Conservation (phyloP, 1,140 invertebrate genomes). For the Conus ventricosus region DNA sequence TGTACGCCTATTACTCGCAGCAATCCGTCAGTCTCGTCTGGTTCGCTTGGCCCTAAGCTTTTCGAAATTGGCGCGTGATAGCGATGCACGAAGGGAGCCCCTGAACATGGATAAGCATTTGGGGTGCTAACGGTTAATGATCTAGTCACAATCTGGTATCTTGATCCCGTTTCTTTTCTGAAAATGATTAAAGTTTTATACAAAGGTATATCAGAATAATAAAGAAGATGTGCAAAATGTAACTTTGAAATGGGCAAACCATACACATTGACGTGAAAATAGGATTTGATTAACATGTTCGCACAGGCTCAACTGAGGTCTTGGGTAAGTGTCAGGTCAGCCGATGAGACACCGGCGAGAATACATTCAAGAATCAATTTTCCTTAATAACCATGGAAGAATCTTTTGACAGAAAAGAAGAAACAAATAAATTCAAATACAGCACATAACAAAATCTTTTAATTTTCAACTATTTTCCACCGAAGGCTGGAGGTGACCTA, state of each 20-base stretch:
- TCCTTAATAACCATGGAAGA: neutral
- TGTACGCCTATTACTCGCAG: constrained; percentile 17
- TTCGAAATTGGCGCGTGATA: constrained; percentile 73
- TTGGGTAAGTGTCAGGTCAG: neutral
- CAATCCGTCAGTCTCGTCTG: constrained; percentile 42
- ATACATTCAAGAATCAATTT: neutral
- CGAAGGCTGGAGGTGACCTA: neutral
- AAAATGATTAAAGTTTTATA: neutral
- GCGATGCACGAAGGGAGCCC: constrained; percentile 54
- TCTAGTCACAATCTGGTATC: neutral
- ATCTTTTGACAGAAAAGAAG: neutral
- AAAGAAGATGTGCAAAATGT: neutral
- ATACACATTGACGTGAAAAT: neutral
- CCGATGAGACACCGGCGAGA: neutral
- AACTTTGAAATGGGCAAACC: neutral
- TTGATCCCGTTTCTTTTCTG: neutral
- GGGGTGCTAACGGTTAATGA: constrained; percentile 21
- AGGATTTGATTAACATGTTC: constrained; percentile 22
- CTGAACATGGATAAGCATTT: constrained; percentile 47
- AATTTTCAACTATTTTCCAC: neutral
- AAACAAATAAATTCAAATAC: neutral
- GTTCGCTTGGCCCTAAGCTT: constrained; percentile 37
- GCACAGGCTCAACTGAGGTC: constrained; percentile 16
- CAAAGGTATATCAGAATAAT: neutral
- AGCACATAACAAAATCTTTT: neutral